Conservation (phyloP, 2,797 vertebrate genomes). For the Leuciscus waleckii region DNA sequence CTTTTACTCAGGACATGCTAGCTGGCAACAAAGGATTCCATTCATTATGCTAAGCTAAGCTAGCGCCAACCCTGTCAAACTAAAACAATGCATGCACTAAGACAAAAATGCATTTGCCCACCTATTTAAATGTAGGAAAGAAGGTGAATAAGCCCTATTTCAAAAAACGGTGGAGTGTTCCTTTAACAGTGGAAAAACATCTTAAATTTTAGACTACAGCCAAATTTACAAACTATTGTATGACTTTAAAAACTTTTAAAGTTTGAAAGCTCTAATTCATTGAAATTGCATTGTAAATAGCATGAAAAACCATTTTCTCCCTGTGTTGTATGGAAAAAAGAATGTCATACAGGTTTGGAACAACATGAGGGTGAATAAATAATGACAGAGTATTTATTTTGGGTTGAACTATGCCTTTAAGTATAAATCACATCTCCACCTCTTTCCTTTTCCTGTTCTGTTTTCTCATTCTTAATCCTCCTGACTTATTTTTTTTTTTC, state of each 20-base stretch:
- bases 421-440: slow-evolving; percentile 7
- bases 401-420: neutral
- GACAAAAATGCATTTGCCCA: too few species aligned
- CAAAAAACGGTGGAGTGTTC: too few species aligned
- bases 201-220: neutral
- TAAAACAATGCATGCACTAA: too few species aligned
- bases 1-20: too few species aligned
- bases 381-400: slow-evolving; percentile 12
- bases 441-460: slow-evolving; percentile 21
- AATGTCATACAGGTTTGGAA: slow-evolving; percentile 6
- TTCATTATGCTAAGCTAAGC: too few species aligned
- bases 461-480: neutral
- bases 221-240: neutral
- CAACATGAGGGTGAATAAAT: slow-evolving; percentile 7
- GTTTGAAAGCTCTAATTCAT: neutral
- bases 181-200: neutral
- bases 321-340: neutral
- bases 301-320: neutral
- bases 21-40: too few species aligned
- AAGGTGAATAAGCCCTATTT: too few species aligned
- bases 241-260: neutral
- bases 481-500: neutral
- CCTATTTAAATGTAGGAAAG: too few species aligned
- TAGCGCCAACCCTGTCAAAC: too few species aligned
- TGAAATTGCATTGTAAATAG: neutral